Base-by-base conservation (phyloP, 2,797 vertebrate genomes). In the Cetoscarus ocellatus region DNA sequence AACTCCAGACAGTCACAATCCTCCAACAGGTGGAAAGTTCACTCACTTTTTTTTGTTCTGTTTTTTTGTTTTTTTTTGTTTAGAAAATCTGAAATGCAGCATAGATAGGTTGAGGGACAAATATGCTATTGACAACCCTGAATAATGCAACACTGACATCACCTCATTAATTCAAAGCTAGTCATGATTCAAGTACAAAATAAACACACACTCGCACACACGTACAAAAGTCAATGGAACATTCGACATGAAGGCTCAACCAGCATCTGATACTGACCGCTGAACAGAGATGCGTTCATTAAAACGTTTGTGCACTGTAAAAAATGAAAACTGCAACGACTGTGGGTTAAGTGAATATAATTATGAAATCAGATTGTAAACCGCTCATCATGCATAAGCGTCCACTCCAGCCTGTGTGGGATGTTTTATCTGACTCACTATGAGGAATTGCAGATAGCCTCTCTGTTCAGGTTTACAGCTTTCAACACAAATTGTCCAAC, bases 161-260 rank as follows among this genome's bases (percentile, higher is more conserved):
- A 88, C 86, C 85, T 82, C 66, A 87, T 73, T 83, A 80, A 67
- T 53, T 86, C 73, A 87, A 88, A 89, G 85, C 77, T 71, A 84
- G 75, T 85, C 80, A 76, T 76, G 70, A 87, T 91, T 92, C 88
- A 92, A 94, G 87, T 90, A 92, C 81, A 88, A 86, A 85, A 79
- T 48, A 68, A 70, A 71, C 74, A 72, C 13, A 47, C 64, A 40
- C 27, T 1, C 63, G 54, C 35, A 49, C 39, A 61, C 52, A 56
- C n/a, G 62, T 3, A 54, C 60, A 77, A 40, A 51, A 54, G 62
- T 80, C 61, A 81, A 59, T 73, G 66, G 73, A 52, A 81, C 66
- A 82, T 67, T 85, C 74, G 74, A 67, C 44, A 59, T 76, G 68
- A 73, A 77, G 63, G 74, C 75, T 83, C 59, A 67, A 70, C 53